phyloP scores from a whole-genome alignment of 2,888 invertebrate genomes.

The Agonopterix alstromeriana region DNA sequence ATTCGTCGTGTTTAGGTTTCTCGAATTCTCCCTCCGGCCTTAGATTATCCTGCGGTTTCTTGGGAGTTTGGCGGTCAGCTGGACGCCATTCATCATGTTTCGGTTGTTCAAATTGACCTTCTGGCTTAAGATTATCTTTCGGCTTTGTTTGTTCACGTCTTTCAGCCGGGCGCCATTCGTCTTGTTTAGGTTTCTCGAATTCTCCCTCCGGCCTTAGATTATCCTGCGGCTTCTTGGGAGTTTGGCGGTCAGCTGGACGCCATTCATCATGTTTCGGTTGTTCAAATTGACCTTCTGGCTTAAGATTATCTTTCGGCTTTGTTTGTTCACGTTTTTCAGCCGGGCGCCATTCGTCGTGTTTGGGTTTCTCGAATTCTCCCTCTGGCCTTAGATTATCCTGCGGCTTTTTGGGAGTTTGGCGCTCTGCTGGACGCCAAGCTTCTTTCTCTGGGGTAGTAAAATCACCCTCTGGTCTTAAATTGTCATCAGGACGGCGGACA shows the following conservation, averaged over 20 bases:
- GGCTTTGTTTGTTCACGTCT: conserved; percentile 56
- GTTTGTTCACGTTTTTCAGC: conserved; percentile 53
- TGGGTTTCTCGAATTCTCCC: conserved; percentile 52
- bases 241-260: conserved; percentile 47
- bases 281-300: conserved; percentile 67
- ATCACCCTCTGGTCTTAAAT: conserved; percentile 73
- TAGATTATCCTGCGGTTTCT: conserved; percentile 76
- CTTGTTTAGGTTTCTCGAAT: conserved; percentile 45
- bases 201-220: conserved; percentile 72
- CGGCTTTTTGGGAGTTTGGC: conserved; percentile 66
- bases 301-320: conserved; percentile 69
- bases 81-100: conserved; percentile 57
- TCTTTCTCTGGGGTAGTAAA: conserved; percentile 48
- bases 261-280: conserved; percentile 43
- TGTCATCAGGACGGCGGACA: conserved; percentile 57
- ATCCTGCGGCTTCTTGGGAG: conserved; percentile 50
- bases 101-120: conserved; percentile 62
- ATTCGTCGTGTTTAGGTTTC: conserved; percentile 44
- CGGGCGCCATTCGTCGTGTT: conserved; percentile 40
- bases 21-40: conserved; percentile 77
- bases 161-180: conserved; percentile 64
- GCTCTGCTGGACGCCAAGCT: conserved; percentile 58
- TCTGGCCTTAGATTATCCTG: conserved; percentile 68
- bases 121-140: conserved; percentile 66
- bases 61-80: conserved; percentile 66